Base-by-base conservation (phyloP, 2,797 vertebrate species). In the Distichodus sexfasciatus region DNA sequence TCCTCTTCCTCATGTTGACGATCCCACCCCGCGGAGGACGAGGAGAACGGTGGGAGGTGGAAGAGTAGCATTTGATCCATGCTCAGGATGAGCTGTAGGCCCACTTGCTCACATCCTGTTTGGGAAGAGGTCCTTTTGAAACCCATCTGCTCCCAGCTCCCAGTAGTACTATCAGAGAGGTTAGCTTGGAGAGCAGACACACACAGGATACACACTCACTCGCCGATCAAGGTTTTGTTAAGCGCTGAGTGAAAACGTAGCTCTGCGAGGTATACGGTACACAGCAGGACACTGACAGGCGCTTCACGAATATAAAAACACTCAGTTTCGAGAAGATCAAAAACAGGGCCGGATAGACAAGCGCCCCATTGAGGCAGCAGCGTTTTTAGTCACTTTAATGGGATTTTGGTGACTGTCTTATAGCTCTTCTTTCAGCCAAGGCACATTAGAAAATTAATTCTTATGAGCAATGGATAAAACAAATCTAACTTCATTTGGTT, bases 71-170 rank as follows among this genome's bases (percentile, higher is more conserved):
- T 83, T 85, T 87, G 78, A 87, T 86, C 86, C 69, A 63, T 50
- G 71, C 71, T 82, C 80, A 72, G 61, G 66, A 15, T 83, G 83
- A 85, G 79, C 74, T 60, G 44, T 47, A 23, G 76, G 81, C 81
- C 85, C 58, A 53, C 31, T 84, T 78, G 77, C 81, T 80, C 84
- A 85, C 84, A 89, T 90, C 88, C 89, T 91, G 90, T 88, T 90
- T 85, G 82, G 80, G 74, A 83, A 85, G 71, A 62, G 54, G 68
- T 82, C 23, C 76, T 81, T 87, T 86, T 87, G 85, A 90, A 88
- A 86, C 76, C 70, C 81, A 87, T 88, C 85, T 82, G 85, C 82
- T 88, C 75, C 29, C 33, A 12, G 65, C 72, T 89, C 88, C 88
- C 88, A 79, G 40, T 59, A 79, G 87, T 50, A 51, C 53, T 80